Conservation (phyloP, 2,888 invertebrate genomes). For the Caenorhabditis sp. region DNA sequence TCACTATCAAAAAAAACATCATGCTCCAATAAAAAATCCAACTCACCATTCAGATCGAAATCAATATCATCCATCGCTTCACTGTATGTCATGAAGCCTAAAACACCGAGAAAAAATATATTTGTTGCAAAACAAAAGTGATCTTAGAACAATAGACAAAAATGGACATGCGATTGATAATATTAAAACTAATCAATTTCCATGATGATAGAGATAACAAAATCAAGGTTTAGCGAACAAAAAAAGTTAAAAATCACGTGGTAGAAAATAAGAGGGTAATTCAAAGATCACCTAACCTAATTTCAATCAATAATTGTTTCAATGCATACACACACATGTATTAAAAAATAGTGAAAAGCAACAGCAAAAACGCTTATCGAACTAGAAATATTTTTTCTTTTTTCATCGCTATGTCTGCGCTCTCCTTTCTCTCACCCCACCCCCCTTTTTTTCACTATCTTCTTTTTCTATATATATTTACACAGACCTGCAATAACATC, state of each 20-base stretch:
- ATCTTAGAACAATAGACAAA: neutral
- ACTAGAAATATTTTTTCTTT: neutral
- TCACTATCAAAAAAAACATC: neutral
- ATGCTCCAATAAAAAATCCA: neutral
- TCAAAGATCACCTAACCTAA: too few species aligned
- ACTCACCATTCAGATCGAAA: slow-evolving; percentile 2
- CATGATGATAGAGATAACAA: neutral
- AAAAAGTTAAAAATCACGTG: neutral
- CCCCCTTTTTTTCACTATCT: neutral
- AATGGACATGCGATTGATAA: neutral
- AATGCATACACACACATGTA: too few species aligned
- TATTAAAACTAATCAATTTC: neutral
- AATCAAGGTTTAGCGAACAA: neutral
- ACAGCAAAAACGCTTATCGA: neutral
- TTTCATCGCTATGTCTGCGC: neutral
- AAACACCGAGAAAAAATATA: neutral
- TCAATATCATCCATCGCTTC: slow-evolving; percentile 5
- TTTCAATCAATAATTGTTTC: too few species aligned
- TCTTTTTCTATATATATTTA: neutral
- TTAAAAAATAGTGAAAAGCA: too few species aligned
- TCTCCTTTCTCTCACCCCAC: neutral
- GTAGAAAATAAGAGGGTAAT: too few species aligned
- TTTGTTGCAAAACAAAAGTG: neutral
- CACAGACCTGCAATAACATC: neutral
- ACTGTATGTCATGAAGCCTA: slow-evolving; percentile 5